Evolutionary conservation across 2,113 vertebrate species (phyloP).

Genomic region (Amblyornis subalaris): DNA sequence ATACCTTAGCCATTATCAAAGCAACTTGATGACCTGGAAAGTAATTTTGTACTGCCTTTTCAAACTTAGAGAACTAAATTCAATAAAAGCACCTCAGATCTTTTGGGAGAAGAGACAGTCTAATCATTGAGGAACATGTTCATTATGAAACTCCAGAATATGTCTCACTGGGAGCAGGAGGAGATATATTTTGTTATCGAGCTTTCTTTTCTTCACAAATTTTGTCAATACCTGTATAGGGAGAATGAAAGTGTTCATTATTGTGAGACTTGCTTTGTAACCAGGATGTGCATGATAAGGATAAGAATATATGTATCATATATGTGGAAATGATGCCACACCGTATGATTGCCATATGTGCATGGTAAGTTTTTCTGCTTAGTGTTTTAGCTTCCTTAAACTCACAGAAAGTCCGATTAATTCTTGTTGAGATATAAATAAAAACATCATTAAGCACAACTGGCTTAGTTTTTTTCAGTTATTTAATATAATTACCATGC

Average conservation of each 20-base stretch:
- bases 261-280: background rate
- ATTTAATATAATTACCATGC: background rate
- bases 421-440: background rate
- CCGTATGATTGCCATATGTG: background rate
- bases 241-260: background rate
- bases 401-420: background rate
- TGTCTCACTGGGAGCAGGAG: background rate
- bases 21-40: slow-evolving; percentile 22
- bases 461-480: background rate
- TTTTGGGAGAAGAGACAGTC: slow-evolving; percentile 2
- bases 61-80: slow-evolving; percentile 32
- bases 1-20: slow-evolving; percentile 27
- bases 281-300: background rate
- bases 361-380: background rate
- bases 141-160: background rate
- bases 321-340: background rate
- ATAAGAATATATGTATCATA: background rate
- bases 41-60: slow-evolving; percentile 20
- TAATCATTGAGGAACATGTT: slow-evolving; percentile 23
- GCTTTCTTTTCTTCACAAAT: slow-evolving; percentile 11
- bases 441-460: background rate
- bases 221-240: background rate
- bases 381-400: background rate
- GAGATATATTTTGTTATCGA: slow-evolving; percentile 17
- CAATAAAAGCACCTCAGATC: slow-evolving; percentile 17